Base-by-base conservation (phyloP, 1,140 invertebrate species). In the Drosophila nigrodunni region DNA sequence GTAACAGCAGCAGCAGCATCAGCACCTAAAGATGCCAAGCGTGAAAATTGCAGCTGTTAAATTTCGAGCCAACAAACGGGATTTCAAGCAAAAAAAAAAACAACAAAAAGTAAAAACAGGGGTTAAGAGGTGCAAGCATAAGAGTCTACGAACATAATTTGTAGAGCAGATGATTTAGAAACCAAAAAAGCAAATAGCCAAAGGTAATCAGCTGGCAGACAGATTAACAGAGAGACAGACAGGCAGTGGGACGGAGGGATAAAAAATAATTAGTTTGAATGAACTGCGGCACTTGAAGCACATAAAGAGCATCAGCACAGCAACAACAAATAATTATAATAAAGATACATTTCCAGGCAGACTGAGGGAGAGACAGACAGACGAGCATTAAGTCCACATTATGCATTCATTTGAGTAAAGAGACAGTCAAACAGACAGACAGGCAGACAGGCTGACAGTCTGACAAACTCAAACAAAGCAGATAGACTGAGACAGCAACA, bases 201-300 rank as follows among this genome's bases (percentile, higher is more conserved):
- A 67, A 80, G 80, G 85, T 81, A 89, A 85, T 88, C 80, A 89
- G 80, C 85, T 77, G 82, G 39, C 67, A 44, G 49, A 62, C 60
- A 62, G 18, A 62, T 11, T 39, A 44, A 43, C 55, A 52, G 60
- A 47, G 13, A 75, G 58, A 37, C 62, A 43, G 49, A 21, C 25
- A 15, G 46, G 35, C 67, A 50, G 60, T 50, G 6, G 30, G 35
- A 13, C 30, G 15, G 57, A 49, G 21, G 10, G 15, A 82, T 72
- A 61, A 78, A 78, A 85, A 30, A 30, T 81, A 88, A 89, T 89
- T 88, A 85, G 80, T 80, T 89, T 70, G 74, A 88, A 80, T 74
- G 69, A 74, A 55, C 59, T 47, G 78, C 77, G 65, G 65, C 74
- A 83, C 83, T 88, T 67, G 76, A 83, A 60, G 62, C 39, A 50